Evolutionary conservation across 2,888 invertebrate genomes (phyloP), one percentile per base, ranked within the genome.

Genomic region (Amiota communis): DNA sequence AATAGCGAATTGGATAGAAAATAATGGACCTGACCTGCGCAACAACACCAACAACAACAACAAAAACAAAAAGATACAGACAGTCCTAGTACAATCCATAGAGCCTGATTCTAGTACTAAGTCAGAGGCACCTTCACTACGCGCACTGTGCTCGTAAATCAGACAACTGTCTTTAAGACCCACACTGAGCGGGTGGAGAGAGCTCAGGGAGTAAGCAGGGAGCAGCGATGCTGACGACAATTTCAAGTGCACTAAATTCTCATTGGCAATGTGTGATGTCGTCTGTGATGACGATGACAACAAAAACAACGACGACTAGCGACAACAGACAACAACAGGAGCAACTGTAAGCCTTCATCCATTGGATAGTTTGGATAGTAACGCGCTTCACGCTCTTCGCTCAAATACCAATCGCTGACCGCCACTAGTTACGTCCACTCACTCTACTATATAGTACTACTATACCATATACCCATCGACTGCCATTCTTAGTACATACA

Each of bases 211-310:
- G 69, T 72, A 23, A 9, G 15, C 17, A 47, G 17, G 15, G 36
- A 36, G 36, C 6, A 23, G 23, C 8, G 36, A 36, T 36, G 36
- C 17, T 15, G 11, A 67, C 67, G 73, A 65, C 68, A 69, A 75
- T 83, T 70, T 74, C 75, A 76, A 80, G 77, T 82, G 84, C 83
- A 84, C 84, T 81, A 80, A 81, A 85, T 85, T 81, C 83, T 80
- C 78, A 80, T 81, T 82, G 83, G 80, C 80, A 87, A 85, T 86
- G 86, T 87, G 87, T 87, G 87, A 86, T 85, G 88, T 87, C 85
- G 87, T 83, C 85, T 87, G 81, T 86, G 83, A 82, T 84, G 81
- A 78, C 76, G 74, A 81, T 74, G 78, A 77, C 71, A 76, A 78
- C 85, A 81, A 86, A 81, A 81, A 83, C 78, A 83, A 81, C 36